Base-by-base conservation (phyloP, 2,113 vertebrate genomes). In the Phaethon lepturus region DNA sequence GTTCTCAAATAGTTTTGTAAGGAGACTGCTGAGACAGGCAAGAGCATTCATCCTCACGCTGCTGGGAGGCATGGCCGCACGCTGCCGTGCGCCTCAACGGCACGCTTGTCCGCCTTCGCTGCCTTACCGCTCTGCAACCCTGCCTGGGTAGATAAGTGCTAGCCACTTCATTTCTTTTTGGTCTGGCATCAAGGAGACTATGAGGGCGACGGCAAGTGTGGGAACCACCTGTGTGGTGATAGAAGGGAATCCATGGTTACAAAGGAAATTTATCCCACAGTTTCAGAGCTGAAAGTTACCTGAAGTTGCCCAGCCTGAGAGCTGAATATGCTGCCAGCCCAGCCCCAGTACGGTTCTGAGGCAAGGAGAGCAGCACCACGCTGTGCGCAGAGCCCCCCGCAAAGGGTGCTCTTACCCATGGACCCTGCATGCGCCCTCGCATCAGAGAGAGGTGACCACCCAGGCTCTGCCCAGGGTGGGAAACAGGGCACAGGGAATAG, bases 291-390 rank as follows among this genome's bases (percentile, higher is more conserved):
- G 7, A 72, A 59, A 38, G 38, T 38, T 38, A 38, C 38, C 38
- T 8, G 38, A 38, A 64, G 19, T 49, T 44, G 64, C 3, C 23
- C 49, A 64, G 28, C 3, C 29, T 49, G 33, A 35, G 29, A 76
- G 28, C 0, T 18, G 50, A 53, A 26, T 0, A 0, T 12, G 5
- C 56, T 64, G 18, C 35, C 25, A 72, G 50, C 16, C 31, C 35
- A 47, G 49, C 3, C 35, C 40, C 72, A 89, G n/a, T 7, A 18
- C 0, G 0, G 35, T 29, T 88, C 44, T 44, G 16, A 23, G 45
- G 14, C n/a, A 79, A 68, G 33, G 18, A 69, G 18, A 31, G 18
- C 35, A 73, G 31, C 38, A 86, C 8, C 12, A 40, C 1, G 3
- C 25, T 52, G 23, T 4, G 8, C 29, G 25, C 17, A 53, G 50